Evolutionary conservation across 2,888 invertebrate genomes (phyloP).

Genomic region (Salticus scenicus): DNA sequence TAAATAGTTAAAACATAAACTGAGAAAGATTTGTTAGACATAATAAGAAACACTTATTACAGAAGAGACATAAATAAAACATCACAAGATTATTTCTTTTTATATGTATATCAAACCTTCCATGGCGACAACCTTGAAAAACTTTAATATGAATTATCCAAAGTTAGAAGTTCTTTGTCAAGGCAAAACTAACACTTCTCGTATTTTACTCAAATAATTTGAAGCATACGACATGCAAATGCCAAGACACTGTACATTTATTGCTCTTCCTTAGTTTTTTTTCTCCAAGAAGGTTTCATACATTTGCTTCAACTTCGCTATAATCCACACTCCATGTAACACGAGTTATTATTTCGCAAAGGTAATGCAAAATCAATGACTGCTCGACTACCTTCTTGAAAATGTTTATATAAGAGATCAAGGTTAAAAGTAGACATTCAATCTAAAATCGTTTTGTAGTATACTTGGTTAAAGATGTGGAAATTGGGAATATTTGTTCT

Average conservation of each 20-base stretch:
- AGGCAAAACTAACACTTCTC: too few relatives aligned
- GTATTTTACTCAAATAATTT: too few relatives aligned
- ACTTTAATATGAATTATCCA: too few relatives aligned
- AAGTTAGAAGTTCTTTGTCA: too few relatives aligned
- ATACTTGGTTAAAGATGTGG: background rate
- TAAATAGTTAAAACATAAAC: too few relatives aligned
- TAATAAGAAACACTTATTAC: too few relatives aligned
- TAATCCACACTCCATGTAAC: constrained; percentile 20
- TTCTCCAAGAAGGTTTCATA: background rate
- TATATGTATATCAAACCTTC: too few relatives aligned
- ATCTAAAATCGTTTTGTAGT: background rate
- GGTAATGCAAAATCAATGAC: background rate
- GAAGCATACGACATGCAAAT: background rate
- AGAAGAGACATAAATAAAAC: too few relatives aligned
- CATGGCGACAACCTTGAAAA: too few relatives aligned
- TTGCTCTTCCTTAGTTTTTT: background rate
- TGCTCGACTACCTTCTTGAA: background rate
- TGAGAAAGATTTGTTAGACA: too few relatives aligned
- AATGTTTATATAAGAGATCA: constrained; percentile 11
- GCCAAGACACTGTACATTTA: background rate
- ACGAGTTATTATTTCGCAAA: background rate
- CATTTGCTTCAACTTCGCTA: background rate
- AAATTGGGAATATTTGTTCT: background rate
- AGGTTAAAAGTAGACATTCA: too few relatives aligned
- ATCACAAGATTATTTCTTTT: too few relatives aligned